phyloP scores from a whole-genome alignment of 2,797 vertebrate species.

The Lepus townsendii region DNA sequence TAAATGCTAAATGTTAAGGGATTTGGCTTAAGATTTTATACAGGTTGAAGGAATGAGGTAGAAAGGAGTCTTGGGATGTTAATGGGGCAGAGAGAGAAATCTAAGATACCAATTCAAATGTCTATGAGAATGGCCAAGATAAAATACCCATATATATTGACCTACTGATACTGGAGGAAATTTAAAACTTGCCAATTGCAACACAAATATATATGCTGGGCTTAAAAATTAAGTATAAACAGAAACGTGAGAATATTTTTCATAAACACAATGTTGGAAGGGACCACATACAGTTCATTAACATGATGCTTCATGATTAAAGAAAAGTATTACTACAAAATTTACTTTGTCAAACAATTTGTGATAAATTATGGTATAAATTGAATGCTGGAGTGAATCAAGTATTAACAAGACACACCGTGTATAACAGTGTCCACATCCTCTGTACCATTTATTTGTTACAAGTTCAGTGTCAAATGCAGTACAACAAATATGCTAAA shows the following conservation, averaged over 20 bases:
- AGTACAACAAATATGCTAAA: not conserved
- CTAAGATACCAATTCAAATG: not conserved
- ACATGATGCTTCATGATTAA: not conserved
- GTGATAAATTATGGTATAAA: not conserved
- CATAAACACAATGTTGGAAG: not conserved
- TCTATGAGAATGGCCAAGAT: constrained; percentile 32
- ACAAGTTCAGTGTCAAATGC: not conserved
- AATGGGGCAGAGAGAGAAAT: not conserved
- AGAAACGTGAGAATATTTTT: not conserved
- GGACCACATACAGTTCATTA: not conserved
- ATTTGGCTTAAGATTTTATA: not conserved
- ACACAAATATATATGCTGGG: not conserved
- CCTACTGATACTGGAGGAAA: not conserved
- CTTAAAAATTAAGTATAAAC: constrained; percentile 10
- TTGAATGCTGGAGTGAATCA: not conserved
- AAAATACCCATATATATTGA: not conserved
- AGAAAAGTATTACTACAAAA: not conserved
- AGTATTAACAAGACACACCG: not conserved
- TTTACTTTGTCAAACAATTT: not conserved
- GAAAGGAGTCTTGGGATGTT: not conserved
- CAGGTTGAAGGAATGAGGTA: not conserved
- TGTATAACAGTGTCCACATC: not conserved
- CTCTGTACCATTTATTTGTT: not conserved
- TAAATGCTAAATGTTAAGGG: not conserved
- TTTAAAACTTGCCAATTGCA: not conserved